Base-by-base conservation (phyloP, 2,113 vertebrate species). In the Protomyctophum bolini region DNA sequence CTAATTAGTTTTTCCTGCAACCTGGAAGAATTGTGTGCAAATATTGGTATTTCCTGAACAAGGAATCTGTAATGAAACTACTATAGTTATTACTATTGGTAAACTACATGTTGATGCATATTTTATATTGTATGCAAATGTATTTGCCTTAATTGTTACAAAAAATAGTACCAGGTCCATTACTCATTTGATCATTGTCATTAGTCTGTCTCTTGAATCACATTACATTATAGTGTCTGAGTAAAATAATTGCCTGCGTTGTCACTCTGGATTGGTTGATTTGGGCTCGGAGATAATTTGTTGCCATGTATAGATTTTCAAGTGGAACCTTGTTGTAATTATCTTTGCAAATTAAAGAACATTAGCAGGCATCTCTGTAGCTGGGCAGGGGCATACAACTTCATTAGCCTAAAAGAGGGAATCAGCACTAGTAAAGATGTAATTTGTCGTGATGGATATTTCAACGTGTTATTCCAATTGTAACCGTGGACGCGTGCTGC, bases 321-420 rank as follows among this genome's bases (percentile, higher is more conserved):
- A 83, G 84, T 85, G 80, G 82, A 86, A 86, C 75, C 62, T 73
- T 83, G 78, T 87, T 88, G 87, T 87, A 92, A 90, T 92, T 91
- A 90, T 87, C 88, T 86, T 86, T 83, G 76, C 86, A 90, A 91
- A 91, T 88, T 86, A 89, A 88, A 91, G 87, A 80, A 90, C 84
- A 91, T 89, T 88, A 91, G 83, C 83, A 75, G 80, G 76, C 75
- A 41, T 77, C 82, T 86, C 76, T 64, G 71, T 86, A 78, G 83
- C 76, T 77, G 79, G 77, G 80, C 73, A 54, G 72, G 81, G 82
- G 79, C 74, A 82, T 83, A 83, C 84, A 82, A 87, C 86, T 87
- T 88, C 81, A 92, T 90, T 90, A 89, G 80, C 66, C 74, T 76
- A 83, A 87, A 89, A 87, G 80, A 80, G 72, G 64, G 75, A 87